Conservation (phyloP, 2,797 vertebrate species). For the Urophycis tenuis region DNA sequence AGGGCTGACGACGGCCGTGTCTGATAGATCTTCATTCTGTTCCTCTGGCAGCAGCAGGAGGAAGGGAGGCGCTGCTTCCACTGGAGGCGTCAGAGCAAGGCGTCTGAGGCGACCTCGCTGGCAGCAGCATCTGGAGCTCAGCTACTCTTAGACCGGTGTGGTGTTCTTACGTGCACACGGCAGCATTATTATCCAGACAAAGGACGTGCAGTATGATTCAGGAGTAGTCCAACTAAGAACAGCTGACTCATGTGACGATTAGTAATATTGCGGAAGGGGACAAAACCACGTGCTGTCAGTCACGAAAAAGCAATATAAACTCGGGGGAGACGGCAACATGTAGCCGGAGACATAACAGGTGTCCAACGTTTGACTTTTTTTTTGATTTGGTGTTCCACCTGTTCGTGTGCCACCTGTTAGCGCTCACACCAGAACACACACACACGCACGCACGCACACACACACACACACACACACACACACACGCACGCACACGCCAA, state of each 20-base stretch:
- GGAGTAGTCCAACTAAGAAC: background rate
- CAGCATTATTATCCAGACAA: background rate
- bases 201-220: background rate
- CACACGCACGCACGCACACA: too few relatives aligned
- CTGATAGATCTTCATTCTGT: background rate
- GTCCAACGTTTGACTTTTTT: background rate
- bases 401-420: background rate
- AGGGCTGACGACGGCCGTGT: background rate
- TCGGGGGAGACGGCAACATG: background rate
- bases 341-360: too few relatives aligned
- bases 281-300: background rate
- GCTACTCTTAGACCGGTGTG: background rate
- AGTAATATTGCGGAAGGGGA: background rate
- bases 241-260: background rate
- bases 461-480: background rate
- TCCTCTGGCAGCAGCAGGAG: background rate
- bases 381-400: background rate
- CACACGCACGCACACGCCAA: background rate
- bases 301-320: background rate
- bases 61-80: background rate
- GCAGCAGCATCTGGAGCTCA: background rate
- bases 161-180: background rate
- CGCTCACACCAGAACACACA: background rate
- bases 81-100: background rate
- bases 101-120: background rate